These are phyloP conservation scores for Meliscaeva auricollis DNA, from an alignment of 2,888 invertebrate genomes.

Conservation along the genomic window DNA sequence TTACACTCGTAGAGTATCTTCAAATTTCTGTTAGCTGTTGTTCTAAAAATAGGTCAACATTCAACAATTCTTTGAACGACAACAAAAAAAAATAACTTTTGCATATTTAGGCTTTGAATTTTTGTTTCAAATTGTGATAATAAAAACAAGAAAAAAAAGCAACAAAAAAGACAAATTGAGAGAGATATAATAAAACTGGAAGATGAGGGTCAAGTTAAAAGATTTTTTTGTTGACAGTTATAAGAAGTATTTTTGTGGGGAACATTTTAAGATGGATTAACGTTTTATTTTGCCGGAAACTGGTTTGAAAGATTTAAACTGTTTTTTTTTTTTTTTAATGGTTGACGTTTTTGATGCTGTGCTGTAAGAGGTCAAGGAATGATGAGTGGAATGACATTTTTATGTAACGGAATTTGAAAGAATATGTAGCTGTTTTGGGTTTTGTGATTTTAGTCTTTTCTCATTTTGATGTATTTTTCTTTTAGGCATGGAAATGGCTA, in stretches of 20 bases:
- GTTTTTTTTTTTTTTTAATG: no score
- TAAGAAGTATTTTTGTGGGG: conserved; percentile 4
- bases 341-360: no score
- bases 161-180: conserved; percentile 15
- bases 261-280: conserved; percentile 18
- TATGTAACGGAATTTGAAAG: conserved; percentile 16
- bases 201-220: conserved; percentile 4
- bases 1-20: not conserved
- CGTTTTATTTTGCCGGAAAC: conserved; percentile 8
- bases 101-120: conserved; percentile 54
- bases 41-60: conserved; percentile 71
- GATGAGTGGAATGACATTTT: conserved; percentile 16
- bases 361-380: not conserved
- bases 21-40: conserved; percentile 23
- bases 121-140: conserved; percentile 4
- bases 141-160: conserved; percentile 1
- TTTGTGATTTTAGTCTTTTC: not conserved
- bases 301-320: conserved; percentile 1
- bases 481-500: no score
- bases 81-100: conserved; percentile 42
- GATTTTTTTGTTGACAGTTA: conserved; percentile 26
- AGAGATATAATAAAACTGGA: conserved; percentile 4
- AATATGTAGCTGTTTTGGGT: not conserved
- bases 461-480: no score
- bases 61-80: conserved; percentile 57